These are phyloP conservation scores for Amblyjoppa proteus DNA, from an alignment of 2,888 invertebrate species.

Conservation along the genomic window DNA sequence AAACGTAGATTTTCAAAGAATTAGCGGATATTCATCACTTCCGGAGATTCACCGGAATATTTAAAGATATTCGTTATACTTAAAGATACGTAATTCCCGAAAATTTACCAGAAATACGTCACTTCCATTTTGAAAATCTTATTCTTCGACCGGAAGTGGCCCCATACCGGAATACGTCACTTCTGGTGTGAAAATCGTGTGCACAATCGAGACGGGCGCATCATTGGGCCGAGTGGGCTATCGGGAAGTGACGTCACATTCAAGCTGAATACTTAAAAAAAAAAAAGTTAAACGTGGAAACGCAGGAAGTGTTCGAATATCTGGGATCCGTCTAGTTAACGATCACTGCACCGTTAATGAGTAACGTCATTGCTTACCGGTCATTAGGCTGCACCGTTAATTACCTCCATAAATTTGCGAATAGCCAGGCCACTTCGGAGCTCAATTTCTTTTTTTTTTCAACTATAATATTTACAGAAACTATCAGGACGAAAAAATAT, in stretches of 20 bases:
- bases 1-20: too few relatives aligned
- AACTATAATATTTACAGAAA: conserved; percentile 25
- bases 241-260: background rate
- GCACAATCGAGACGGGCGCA: too few relatives aligned
- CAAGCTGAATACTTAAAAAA: too few relatives aligned
- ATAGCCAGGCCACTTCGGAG: background rate
- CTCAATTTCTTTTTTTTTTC: background rate
- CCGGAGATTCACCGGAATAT: too few relatives aligned
- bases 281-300: background rate
- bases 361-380: conserved; percentile 42
- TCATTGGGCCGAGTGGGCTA: background rate
- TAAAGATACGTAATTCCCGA: too few relatives aligned
- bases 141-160: background rate
- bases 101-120: too few relatives aligned
- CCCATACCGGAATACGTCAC: background rate
- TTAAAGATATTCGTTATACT: too few relatives aligned
- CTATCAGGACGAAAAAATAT: conserved; percentile 21
- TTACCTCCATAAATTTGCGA: conserved; percentile 28
- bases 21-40: too few relatives aligned
- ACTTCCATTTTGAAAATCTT: background rate
- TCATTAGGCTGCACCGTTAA: conserved; percentile 43
- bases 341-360: conserved; percentile 52
- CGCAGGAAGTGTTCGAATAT: background rate
- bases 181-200: background rate
- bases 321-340: conserved; percentile 34